Percentiles rank a stretch among this genome's conserved stretches.
phyloP scores from a whole-genome alignment of 1,140 invertebrate genomes.

The Ridgeia piscesae region DNA sequence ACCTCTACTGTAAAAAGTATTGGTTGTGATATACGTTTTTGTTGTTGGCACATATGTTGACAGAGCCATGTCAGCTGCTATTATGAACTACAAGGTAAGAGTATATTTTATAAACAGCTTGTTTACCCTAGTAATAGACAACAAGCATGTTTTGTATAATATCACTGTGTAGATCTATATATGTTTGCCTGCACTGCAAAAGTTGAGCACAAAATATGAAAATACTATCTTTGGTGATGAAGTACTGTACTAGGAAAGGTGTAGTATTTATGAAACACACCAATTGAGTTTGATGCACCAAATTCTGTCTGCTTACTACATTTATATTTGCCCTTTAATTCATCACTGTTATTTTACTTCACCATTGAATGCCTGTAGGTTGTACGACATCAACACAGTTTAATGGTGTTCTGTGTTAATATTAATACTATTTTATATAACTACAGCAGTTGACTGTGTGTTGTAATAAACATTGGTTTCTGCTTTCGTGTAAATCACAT shows the following conservation, averaged over 20 bases:
- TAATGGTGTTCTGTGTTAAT: background rate
- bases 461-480: background rate
- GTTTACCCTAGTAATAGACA: background rate
- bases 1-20: background rate
- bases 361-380: background rate
- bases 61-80: background rate
- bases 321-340: background rate
- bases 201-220: background rate
- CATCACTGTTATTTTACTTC: no score
- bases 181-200: background rate
- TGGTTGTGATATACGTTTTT: background rate
- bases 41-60: background rate
- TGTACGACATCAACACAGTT: background rate
- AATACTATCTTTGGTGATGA: background rate
- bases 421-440: background rate
- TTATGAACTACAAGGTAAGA: background rate
- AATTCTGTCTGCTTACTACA: background rate
- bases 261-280: background rate
- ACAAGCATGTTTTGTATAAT: background rate
- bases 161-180: background rate
- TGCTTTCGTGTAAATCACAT: background rate
- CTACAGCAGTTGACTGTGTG: background rate
- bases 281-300: background rate
- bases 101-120: background rate
- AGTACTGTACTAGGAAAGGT: background rate